phyloP scores from a whole-genome alignment of 2,888 invertebrate genomes.

The Hedya salicella region DNA sequence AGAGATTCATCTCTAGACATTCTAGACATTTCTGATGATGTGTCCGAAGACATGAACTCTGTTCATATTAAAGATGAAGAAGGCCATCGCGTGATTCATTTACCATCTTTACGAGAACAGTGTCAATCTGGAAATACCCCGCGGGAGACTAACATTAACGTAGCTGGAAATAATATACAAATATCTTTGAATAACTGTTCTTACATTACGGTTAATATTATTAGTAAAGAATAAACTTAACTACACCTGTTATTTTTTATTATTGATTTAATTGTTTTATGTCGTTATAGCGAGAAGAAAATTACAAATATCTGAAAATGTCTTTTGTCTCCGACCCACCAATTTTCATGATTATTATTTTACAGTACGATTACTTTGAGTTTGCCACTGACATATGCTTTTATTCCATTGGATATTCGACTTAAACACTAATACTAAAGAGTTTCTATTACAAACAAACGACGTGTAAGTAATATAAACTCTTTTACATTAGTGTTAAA shows the following conservation, averaged over 20 bases:
- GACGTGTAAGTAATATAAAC: no score
- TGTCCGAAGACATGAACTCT: not conserved
- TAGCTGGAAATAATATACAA: constrained; percentile 21
- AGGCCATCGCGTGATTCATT: not conserved
- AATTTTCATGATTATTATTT: no score
- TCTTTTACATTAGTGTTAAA: no score
- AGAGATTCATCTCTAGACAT: not conserved
- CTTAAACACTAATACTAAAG: no score
- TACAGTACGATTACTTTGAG: no score
- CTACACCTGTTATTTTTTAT: not conserved
- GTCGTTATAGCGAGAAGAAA: no score
- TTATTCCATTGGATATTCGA: no score
- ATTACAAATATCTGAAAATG: no score
- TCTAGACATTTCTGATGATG: constrained; percentile 6
- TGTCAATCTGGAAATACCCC: not conserved
- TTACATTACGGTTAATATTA: constrained; percentile 22
- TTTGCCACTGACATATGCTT: no score
- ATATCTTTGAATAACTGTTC: constrained; percentile 28
- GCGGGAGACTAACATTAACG: constrained; percentile 9
- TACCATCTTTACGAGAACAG: not conserved
- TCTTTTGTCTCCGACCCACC: no score
- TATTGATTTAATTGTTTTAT: not conserved
- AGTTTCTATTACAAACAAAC: no score
- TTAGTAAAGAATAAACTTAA: not conserved
- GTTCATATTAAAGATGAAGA: constrained; percentile 8